Evolutionary conservation across 2,888 invertebrate genomes (phyloP).

Genomic region (Perizoma flavofasciatum): DNA sequence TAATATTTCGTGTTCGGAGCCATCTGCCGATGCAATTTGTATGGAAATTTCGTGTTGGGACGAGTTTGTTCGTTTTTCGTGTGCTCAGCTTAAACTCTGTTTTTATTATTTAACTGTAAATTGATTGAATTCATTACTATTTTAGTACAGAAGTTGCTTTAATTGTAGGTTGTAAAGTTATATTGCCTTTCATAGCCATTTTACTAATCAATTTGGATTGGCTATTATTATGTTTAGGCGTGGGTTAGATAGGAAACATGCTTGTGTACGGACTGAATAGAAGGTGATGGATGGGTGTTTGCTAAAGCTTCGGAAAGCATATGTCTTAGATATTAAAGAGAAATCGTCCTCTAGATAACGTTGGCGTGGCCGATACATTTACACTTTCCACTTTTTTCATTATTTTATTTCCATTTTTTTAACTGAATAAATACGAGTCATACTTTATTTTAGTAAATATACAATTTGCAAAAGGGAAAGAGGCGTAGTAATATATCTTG

Average conservation of each 20-base stretch:
- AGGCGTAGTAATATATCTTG: too few species aligned
- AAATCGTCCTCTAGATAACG: too few species aligned
- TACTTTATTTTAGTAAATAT: too few species aligned
- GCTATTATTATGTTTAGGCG: background rate
- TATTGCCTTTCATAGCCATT: constrained; percentile 30
- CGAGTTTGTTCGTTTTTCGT: constrained; percentile 19
- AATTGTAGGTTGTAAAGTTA: constrained; percentile 35
- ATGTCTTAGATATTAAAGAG: background rate
- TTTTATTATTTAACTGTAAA: constrained; percentile 38
- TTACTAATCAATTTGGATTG: constrained; percentile 24
- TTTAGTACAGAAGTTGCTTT: constrained; percentile 34
- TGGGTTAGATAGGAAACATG: background rate
- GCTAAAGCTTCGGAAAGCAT: background rate
- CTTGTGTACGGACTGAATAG: background rate
- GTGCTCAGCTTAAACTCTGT: constrained; percentile 26
- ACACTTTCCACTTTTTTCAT: too few species aligned
- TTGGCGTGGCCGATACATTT: too few species aligned
- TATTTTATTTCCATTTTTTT: too few species aligned
- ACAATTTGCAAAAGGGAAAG: too few species aligned
- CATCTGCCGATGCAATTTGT: constrained; percentile 37
- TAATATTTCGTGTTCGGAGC: constrained; percentile 25
- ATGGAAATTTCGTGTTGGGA: constrained; percentile 37
- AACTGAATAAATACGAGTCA: too few species aligned
- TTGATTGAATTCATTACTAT: constrained; percentile 35
- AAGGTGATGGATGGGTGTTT: background rate